Evolutionary conservation across 1,140 invertebrate species (phyloP), one percentile per base, ranked within the genome.

Genomic region (Scaptomyza graminum): DNA sequence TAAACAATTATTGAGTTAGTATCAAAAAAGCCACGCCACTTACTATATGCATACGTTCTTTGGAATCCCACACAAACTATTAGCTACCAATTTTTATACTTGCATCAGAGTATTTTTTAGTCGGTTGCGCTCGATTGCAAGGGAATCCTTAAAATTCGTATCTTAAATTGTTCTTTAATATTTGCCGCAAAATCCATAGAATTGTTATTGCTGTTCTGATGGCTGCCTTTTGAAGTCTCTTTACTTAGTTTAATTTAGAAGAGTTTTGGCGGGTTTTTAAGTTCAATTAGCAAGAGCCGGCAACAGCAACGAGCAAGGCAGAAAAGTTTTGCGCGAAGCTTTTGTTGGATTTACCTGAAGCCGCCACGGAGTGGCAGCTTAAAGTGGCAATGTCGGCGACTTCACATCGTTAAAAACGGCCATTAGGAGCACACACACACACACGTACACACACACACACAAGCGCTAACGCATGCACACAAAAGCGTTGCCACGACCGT

Each of bases 321-420:
- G 47, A 43, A 62, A 34, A 66, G 69, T 72, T 82, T 77, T 67
- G 62, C 34, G 57, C 61, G 15, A 16, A 41, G 62, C 44, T 60
- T n/a, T 60, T 59, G 66, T 70, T 63, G 37, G 44, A 64, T 55
- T 69, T 65, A 56, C 44, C 61, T 70, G 61, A 39, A 61, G 55
- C 51, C 44, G 54, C 68, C 74, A 51, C 61, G 59, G 69, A 77
- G 77, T 85, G 80, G 80, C 68, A 71, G 59, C 62, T 65, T 65
- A 28, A 71, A 71, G 68, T 64, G 78, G 67, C 67, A 67, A 67
- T 68, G 68, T 66, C 73, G 67, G 49, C 67, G 73, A 76, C 74
- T 85, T 75, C 63, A 80, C 80, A 80, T 85, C 74, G 81, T 85
- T 85, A 85, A 85, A 65, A 85, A 73, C 81, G 69, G 51, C 81